Evolutionary conservation across 2,113 vertebrate species (phyloP).

Genomic region (Syngnathus scovelli): DNA sequence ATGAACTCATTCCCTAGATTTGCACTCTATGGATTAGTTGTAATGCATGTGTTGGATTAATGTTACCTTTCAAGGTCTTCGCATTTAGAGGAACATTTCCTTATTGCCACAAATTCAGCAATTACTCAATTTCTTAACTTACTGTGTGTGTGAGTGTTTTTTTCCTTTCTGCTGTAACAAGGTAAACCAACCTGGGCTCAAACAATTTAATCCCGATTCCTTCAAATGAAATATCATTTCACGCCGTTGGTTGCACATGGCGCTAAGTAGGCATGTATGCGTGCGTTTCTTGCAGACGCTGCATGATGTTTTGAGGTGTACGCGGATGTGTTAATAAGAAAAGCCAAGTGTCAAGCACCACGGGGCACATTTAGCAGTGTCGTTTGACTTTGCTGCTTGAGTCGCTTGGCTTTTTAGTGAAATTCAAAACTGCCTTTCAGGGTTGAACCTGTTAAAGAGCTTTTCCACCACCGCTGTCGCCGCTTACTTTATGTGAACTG

Average conservation of each 20-base stretch:
- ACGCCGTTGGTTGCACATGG: slow-evolving; percentile 52
- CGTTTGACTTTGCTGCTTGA: slow-evolving; percentile 59
- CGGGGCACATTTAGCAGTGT: slow-evolving; percentile 57
- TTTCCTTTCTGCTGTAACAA: slow-evolving; percentile 61
- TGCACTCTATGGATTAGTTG: slow-evolving; percentile 24
- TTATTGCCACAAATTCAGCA: not conserved
- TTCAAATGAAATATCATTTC: slow-evolving; percentile 73
- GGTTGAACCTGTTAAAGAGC: slow-evolving; percentile 62
- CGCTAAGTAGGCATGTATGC: slow-evolving; percentile 20
- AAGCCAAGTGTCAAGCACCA: slow-evolving; percentile 56
- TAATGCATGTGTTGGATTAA: slow-evolving; percentile 16
- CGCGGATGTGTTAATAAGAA: slow-evolving; percentile 58
- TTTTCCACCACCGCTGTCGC: slow-evolving; percentile 34
- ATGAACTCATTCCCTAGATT: slow-evolving; percentile 22
- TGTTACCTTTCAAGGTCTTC: slow-evolving; percentile 25
- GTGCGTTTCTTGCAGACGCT: slow-evolving; percentile 20
- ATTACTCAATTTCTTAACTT: slow-evolving; percentile 36
- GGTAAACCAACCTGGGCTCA: slow-evolving; percentile 69
- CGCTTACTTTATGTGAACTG: slow-evolving; percentile 35
- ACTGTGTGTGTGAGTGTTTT: slow-evolving; percentile 8
- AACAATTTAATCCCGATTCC: slow-evolving; percentile 73
- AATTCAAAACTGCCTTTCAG: slow-evolving; percentile 55
- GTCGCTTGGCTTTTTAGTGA: slow-evolving; percentile 53
- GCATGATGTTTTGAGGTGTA: slow-evolving; percentile 8
- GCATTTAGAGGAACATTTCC: slow-evolving; percentile 10